Base-by-base conservation (phyloP, 2,797 vertebrate species). In the Hemitrygon akajei region DNA sequence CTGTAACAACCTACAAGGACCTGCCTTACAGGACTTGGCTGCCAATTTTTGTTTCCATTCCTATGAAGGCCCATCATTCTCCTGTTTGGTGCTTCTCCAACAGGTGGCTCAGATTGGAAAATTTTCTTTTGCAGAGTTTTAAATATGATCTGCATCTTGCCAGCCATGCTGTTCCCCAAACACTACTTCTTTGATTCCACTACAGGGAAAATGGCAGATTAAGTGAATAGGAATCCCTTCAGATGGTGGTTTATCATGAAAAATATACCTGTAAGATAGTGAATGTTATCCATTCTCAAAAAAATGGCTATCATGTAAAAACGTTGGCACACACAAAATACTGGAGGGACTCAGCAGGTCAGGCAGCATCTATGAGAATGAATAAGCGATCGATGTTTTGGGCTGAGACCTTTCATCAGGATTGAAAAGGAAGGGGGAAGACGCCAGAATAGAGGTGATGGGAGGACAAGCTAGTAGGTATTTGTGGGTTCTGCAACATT, bases 81-180 rank as follows among this genome's bases (percentile, higher is more conserved):
- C 30, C 30, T 63, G 66, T 69, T 89, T 69, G n/a, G 63, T 66
- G 86, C 60, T 34, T 69, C 63, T 69, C 63, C 63, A 37, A 69
- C 60, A 69, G 63, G 60, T 89, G 60, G 86, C 63, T 89, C n/a
- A 69, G 18, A 89, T 89, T 89, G 86, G n/a, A 69, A 86, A 89
- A n/a, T 89, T 89, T 89, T 69, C 63, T 69, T 34, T 63, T 69
- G n/a, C 63, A 63, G 63, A 69, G 7, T 89, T 69, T 0, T 89
- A 37, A 69, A 25, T 69, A 10, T 10, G 9, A 66, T 34, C n/a
- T 66, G 60, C 18, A 89, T 25, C 63, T 37, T 89, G 22, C n/a
- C 86, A 69, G 18, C 69, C n/a, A 37, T 37, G 18, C 7, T 18
- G 4, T 22, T 34, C 63, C 89, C 18, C 30, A 69, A 22, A 89